phyloP scores from a whole-genome alignment of 2,888 invertebrate species.

The Athripsodes cinereus region DNA sequence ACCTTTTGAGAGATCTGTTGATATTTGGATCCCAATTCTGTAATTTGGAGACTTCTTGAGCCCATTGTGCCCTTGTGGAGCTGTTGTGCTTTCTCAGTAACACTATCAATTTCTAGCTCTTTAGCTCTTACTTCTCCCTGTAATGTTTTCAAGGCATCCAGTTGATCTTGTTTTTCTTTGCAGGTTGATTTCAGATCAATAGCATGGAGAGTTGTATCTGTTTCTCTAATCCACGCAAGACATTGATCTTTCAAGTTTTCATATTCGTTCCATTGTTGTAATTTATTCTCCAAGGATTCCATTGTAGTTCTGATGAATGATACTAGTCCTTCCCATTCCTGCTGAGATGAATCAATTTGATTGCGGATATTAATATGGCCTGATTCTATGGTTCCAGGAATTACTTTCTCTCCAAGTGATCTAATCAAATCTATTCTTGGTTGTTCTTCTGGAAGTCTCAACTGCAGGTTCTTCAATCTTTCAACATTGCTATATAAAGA shows the following conservation, averaged over 20 bases:
- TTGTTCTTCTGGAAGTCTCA: conserved; percentile 79
- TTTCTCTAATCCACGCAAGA: conserved; percentile 79
- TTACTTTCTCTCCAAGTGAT: conserved; percentile 80
- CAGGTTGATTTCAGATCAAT: conserved; percentile 80
- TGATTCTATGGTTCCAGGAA: conserved; percentile 76
- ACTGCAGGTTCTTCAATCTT: conserved; percentile 71
- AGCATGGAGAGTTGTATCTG: conserved; percentile 81
- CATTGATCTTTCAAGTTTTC: conserved; percentile 82
- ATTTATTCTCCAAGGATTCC: conserved; percentile 71
- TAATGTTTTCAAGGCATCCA: conserved; percentile 69
- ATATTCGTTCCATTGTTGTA: conserved; percentile 89
- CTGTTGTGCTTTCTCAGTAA: conserved; percentile 86
- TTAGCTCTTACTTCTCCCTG: conserved; percentile 88
- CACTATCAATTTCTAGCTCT: conserved; percentile 86
- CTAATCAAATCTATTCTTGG: conserved; percentile 75
- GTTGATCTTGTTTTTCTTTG: conserved; percentile 76
- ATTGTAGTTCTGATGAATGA: conserved; percentile 73
- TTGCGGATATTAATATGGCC: conserved; percentile 82
- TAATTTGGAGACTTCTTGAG: conserved; percentile 74
- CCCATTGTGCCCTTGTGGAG: conserved; percentile 68
- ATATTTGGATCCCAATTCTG: conserved; percentile 88
- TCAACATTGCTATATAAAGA: conserved; percentile 82
- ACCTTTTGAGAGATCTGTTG: conserved; percentile 85
- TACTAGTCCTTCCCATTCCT: conserved; percentile 81
- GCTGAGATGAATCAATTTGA: conserved; percentile 81